A percentile compares a stretch with the other conserved stretches of the same genome.
Conservation (phyloP, 1,140 invertebrate species). For the Eumaeus atala region DNA sequence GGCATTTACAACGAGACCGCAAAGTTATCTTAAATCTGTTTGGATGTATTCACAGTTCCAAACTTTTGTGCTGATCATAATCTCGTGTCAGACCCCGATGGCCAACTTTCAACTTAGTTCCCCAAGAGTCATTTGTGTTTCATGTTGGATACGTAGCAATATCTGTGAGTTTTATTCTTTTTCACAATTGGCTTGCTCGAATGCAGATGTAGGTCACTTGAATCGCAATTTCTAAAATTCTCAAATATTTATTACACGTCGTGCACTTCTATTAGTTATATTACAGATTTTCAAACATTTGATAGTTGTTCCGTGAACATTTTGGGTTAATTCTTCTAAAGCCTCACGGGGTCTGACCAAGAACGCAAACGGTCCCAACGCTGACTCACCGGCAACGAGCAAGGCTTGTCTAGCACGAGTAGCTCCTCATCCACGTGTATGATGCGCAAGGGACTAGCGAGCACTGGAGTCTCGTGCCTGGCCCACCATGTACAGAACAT, state of each 20-base stretch:
- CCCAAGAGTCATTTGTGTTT: constrained; percentile 3
- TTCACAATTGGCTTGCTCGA: too few relatives aligned
- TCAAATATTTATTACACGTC: too few relatives aligned
- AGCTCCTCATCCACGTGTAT: constrained; percentile 87
- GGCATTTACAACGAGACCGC: constrained; percentile 42
- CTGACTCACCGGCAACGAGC: constrained; percentile 88
- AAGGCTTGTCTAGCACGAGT: constrained; percentile 92
- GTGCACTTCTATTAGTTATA: too few relatives aligned
- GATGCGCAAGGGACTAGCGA: constrained; percentile 84
- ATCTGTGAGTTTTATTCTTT: constrained; percentile 7
- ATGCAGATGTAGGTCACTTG: too few relatives aligned
- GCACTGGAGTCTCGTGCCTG: constrained; percentile 85
- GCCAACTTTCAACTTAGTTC: constrained; percentile 27
- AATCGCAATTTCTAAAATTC: too few relatives aligned
- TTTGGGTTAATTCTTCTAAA: background rate
- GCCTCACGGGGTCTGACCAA: constrained; percentile 39
- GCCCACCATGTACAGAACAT: constrained; percentile 50
- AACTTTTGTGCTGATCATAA: constrained; percentile 55
- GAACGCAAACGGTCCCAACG: constrained; percentile 35
- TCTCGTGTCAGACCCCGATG: constrained; percentile 49
- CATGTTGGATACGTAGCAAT: background rate
- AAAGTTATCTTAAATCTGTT: constrained; percentile 39
- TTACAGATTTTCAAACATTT: too few relatives aligned
- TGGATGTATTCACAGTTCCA: constrained; percentile 44
- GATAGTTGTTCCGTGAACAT: too few relatives aligned